Evolutionary conservation across 1,140 invertebrate species (phyloP).

Genomic region (Arctopsyche grandis): DNA sequence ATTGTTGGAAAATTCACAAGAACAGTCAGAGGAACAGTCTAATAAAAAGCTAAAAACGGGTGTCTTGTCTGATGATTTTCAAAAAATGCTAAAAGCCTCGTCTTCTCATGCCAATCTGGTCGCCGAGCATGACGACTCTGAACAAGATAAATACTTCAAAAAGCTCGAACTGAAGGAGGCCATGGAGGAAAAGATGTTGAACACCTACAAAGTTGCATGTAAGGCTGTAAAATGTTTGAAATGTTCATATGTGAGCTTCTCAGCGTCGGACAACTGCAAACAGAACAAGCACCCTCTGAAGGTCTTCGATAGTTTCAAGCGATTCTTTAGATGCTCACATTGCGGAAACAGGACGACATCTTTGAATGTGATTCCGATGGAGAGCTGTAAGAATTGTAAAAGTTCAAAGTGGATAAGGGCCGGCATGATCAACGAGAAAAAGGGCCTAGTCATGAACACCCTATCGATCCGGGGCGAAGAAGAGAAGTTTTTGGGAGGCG

Average conservation of each 20-base stretch:
- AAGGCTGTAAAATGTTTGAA: slow-evolving; percentile 89
- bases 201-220: slow-evolving; percentile 82
- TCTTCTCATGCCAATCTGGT: slow-evolving; percentile 83
- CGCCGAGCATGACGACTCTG: slow-evolving; percentile 76
- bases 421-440: slow-evolving; percentile 82
- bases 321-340: slow-evolving; percentile 90
- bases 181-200: slow-evolving; percentile 92
- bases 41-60: slow-evolving; percentile 61
- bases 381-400: slow-evolving; percentile 81
- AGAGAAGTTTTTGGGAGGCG: slow-evolving; percentile 73
- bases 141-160: slow-evolving; percentile 87
- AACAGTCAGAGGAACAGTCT: slow-evolving; percentile 63
- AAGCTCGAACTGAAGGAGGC: slow-evolving; percentile 89
- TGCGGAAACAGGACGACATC: slow-evolving; percentile 85
- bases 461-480: slow-evolving; percentile 80
- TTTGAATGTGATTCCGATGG: slow-evolving; percentile 79
- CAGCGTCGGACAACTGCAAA: slow-evolving; percentile 85
- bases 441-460: slow-evolving; percentile 63
- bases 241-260: slow-evolving; percentile 91
- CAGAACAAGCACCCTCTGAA: slow-evolving; percentile 81
- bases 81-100: slow-evolving; percentile 81
- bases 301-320: slow-evolving; percentile 81
- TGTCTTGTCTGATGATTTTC: slow-evolving; percentile 74
- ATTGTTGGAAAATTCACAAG: slow-evolving; percentile 65
- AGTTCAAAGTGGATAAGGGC: slow-evolving; percentile 79